Evolutionary conservation across 2,797 vertebrate genomes (phyloP), one percentile per base, ranked within the genome.

Genomic region (Gallirallus australis): DNA sequence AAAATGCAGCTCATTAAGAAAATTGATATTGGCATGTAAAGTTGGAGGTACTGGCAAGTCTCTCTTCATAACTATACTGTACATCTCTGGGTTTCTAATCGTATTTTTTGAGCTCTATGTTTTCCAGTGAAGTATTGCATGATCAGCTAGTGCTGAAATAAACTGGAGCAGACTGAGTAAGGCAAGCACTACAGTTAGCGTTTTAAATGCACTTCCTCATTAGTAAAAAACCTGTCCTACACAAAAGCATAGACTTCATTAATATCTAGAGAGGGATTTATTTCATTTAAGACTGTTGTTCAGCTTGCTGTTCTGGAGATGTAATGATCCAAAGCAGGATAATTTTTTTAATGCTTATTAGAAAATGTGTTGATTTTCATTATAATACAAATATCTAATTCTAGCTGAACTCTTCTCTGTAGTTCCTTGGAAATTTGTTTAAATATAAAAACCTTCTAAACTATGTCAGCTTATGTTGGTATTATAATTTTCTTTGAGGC

Each of bases 61-160:
- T 93, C 35, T 86, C 83, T 89, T 94, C 72, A 21, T 90, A 94
- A 92, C 94, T 95, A 90, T 60, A 89, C 37, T 33, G 35, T 86
- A 66, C 50, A 90, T 94, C 77, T 96, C 84, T 54, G 92, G 78
- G 50, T 80, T 94, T 93, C 52, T 90, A 23, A 59, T 94, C 3
- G 1, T 54, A 4, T 47, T 79, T 93, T 86, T 91, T 82, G 61
- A 87, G 40, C 37, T 76, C 23, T 90, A 7, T 45, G n/a, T 92
- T 90, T 92, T 92, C 65, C 76, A 89, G 50, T 31, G 91, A 75
- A 82, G 82, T 59, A 47, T 53, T 47, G 63, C 35, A 52, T 37
- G 53, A 84, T 72, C 40, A 23, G 27, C 48, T 72, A 82, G n/a
- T 94, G 77, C 64, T 93, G 63, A 75, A 90, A 76, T 69, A 82